phyloP scores from a whole-genome alignment of 2,113 vertebrate species.

The Gymnorhina tibicen region DNA sequence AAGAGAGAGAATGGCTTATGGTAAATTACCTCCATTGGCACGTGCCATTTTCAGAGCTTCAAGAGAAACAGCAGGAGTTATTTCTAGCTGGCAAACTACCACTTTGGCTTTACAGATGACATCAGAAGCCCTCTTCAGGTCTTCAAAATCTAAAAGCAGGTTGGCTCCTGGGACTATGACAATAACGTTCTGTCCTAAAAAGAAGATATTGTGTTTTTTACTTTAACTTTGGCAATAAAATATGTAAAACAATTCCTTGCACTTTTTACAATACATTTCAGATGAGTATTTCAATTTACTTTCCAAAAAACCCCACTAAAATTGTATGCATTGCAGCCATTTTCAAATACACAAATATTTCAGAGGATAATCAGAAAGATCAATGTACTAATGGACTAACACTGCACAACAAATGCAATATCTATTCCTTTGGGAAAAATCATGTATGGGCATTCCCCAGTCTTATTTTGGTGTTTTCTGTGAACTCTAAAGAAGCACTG shows the following conservation, averaged over 20 bases:
- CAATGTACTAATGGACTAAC: background rate
- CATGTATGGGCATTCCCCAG: background rate
- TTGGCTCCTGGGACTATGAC: conserved; percentile 95
- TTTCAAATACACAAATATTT: background rate
- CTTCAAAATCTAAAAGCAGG: conserved; percentile 82
- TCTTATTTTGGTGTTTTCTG: background rate
- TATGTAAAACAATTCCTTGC: background rate
- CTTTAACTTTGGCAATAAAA: background rate
- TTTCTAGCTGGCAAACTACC: conserved; percentile 92
- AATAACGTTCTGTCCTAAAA: conserved; percentile 91
- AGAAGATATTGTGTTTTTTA: background rate
- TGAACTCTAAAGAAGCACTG: background rate
- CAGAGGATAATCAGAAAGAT: background rate
- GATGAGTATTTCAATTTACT: background rate
- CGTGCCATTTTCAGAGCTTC: conserved; percentile 85
- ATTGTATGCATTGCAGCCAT: background rate
- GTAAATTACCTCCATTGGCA: conserved; percentile 79
- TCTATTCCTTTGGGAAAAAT: background rate
- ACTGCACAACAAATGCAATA: background rate
- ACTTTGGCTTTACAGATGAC: conserved; percentile 83
- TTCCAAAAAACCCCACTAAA: background rate
- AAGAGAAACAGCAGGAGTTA: conserved; percentile 80
- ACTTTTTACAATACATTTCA: background rate
- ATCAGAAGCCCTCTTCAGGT: conserved; percentile 77
- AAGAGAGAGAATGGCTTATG: background rate